These are phyloP conservation scores for Pachycephala philippinensis DNA, from an alignment of 2,113 vertebrate genomes.

Conservation along the genomic window DNA sequence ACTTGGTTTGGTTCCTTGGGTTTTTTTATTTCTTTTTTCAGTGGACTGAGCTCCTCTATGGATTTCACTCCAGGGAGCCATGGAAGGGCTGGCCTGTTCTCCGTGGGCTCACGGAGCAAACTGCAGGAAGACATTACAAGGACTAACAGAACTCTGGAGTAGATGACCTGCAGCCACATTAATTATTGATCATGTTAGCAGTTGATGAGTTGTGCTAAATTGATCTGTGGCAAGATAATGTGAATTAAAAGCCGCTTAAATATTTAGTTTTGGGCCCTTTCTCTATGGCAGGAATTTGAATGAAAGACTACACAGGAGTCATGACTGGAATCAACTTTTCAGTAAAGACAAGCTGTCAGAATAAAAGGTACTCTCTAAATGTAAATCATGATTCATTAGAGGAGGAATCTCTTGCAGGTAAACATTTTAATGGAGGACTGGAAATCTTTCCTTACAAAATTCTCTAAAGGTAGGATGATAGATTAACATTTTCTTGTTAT, in stretches of 20 bases:
- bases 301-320: neutral
- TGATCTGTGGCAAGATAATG: conserved; percentile 14
- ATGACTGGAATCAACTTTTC: neutral
- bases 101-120: neutral
- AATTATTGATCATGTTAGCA: conserved; percentile 39
- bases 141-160: neutral
- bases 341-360: neutral
- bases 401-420: neutral
- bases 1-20: neutral
- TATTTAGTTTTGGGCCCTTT: neutral
- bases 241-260: conserved; percentile 39
- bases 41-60: neutral
- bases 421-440: neutral
- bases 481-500: neutral
- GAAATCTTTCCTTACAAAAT: neutral
- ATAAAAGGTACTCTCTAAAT: neutral
- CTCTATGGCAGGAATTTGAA: neutral
- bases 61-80: neutral
- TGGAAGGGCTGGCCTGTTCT: neutral
- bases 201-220: conserved; percentile 20
- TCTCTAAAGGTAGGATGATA: neutral
- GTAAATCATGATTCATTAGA: neutral
- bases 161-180: conserved; percentile 9
- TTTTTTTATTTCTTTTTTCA: neutral
- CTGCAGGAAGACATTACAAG: neutral